Base-by-base conservation (phyloP, 2,113 vertebrate species). In the Cichladusa arquata region DNA sequence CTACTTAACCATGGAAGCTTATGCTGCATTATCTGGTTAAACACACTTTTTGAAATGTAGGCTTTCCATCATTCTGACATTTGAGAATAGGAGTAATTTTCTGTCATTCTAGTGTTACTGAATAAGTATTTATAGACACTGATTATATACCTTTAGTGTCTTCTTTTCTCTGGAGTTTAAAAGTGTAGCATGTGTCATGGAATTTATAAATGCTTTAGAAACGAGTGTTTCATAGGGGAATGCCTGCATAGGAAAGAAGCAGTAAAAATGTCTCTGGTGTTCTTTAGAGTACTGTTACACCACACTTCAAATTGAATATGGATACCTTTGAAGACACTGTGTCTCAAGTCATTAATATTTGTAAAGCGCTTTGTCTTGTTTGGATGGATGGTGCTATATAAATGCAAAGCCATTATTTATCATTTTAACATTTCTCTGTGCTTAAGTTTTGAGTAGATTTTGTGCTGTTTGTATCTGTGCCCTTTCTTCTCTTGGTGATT, bases 331-430 rank as follows among this genome's bases (percentile, higher is more conserved):
- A 85, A 82, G 85, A 70, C 42, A 31, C 94, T 54, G 81, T 94
- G 89, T 42, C 85, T 89, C 53, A 90, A 42, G 77, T 95, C 60
- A 58, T 90, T 95, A 92, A 96, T 94, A 96, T 96, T 95, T 96
- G 92, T 97, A 97, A 94, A 97, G 92, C 91, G 91, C 94, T 97
- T 97, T 97, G 93, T 92, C 81, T 92, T 96, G 91, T 89, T 97
- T 96, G 89, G 94, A 92, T 96, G 88, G 61, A 91, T 93, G 84
- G 67, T 94, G 87, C 90, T 96, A 94, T 91, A 97, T 95, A 96
- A 97, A 96, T 93, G 84, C 89, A 93, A 80, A 95, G 16, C 47
- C 71, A 74, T 89, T 82, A 47, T 79, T 90, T 94, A 18, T 73
- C 44, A 84, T 69, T 82, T 73, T 62, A 72, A 73, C 69, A 67